Conservation (phyloP, 1,140 invertebrate genomes). For the Aricia agestis region DNA sequence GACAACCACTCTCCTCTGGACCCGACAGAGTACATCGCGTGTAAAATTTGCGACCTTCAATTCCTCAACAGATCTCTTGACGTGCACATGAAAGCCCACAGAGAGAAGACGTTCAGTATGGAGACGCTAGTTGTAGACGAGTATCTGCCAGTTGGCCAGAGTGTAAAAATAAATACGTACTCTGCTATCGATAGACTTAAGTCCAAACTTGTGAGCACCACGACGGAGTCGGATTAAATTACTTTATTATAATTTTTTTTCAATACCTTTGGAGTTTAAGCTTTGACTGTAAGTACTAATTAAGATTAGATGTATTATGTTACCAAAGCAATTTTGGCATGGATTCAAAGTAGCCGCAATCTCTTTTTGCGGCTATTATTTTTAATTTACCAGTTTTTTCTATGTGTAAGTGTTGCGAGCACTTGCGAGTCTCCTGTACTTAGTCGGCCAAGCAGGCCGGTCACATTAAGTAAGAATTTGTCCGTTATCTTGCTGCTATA, state of each 20-base stretch:
- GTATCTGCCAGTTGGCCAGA: constrained; percentile 17
- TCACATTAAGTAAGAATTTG: no score
- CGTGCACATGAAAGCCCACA: constrained; percentile 34
- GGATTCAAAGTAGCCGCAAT: no score
- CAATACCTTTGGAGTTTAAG: not conserved
- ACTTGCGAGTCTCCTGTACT: no score
- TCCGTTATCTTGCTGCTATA: no score
- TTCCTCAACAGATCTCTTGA: constrained; percentile 35
- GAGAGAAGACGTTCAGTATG: constrained; percentile 32
- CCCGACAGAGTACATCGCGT: constrained; percentile 37
- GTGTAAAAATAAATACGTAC: constrained; percentile 25
- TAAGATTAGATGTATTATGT: not conserved
- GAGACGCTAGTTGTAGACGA: constrained; percentile 32
- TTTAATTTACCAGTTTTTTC: no score
- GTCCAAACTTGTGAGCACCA: constrained; percentile 36
- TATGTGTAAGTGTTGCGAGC: no score
- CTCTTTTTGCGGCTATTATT: no score
- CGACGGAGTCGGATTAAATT: constrained; percentile 28
- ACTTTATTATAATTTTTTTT: not conserved
- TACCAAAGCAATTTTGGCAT: no score
- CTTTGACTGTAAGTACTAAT: not conserved
- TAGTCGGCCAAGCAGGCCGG: no score
- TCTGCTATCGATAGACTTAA: constrained; percentile 30
- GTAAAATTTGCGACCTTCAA: constrained; percentile 41
- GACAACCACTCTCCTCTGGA: constrained; percentile 27